Percentiles rank a stretch among this genome's conserved stretches.
Conservation (phyloP, 1,140 invertebrate species). For the Stegodyphus dumicola region DNA sequence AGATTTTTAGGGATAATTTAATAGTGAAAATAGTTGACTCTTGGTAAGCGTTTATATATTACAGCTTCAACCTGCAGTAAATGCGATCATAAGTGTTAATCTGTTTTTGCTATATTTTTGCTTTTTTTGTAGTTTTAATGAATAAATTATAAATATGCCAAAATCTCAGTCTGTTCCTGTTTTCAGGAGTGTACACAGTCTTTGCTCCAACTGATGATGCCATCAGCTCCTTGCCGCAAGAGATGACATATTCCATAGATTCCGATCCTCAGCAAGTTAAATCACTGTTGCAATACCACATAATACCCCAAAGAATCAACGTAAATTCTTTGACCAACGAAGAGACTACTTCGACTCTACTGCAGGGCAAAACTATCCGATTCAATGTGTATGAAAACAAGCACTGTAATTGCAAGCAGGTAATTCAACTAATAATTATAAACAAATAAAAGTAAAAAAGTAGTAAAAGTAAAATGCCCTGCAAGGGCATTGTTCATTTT, state of each 20-base stretch:
- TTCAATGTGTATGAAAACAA: slow-evolving; percentile 65
- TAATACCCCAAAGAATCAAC: slow-evolving; percentile 64
- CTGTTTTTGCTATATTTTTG: too few relatives aligned
- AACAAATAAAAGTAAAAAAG: too few relatives aligned
- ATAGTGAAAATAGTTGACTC: too few relatives aligned
- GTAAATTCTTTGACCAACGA: slow-evolving; percentile 65
- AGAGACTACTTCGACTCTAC: slow-evolving; percentile 62
- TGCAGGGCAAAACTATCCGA: slow-evolving; percentile 62
- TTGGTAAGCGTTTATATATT: too few relatives aligned
- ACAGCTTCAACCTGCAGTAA: too few relatives aligned
- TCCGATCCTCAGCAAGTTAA: slow-evolving; percentile 63
- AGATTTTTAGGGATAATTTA: too few relatives aligned
- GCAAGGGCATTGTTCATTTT: too few relatives aligned
- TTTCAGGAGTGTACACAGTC: slow-evolving; percentile 68
- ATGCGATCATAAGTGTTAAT: too few relatives aligned
- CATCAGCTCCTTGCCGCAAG: slow-evolving; percentile 66
- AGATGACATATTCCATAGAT: slow-evolving; percentile 58
- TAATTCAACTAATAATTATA: background rate
- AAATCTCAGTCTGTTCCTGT: background rate
- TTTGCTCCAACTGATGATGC: slow-evolving; percentile 72
- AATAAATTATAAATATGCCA: too few relatives aligned
- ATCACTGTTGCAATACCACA: slow-evolving; percentile 68
- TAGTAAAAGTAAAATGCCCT: too few relatives aligned
- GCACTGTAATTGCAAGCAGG: slow-evolving; percentile 33
- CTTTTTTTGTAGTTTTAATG: too few relatives aligned